These are phyloP conservation scores for Ornithorhynchus anatinus DNA, from an alignment of 2,113 vertebrate species.

Conservation along the genomic window DNA sequence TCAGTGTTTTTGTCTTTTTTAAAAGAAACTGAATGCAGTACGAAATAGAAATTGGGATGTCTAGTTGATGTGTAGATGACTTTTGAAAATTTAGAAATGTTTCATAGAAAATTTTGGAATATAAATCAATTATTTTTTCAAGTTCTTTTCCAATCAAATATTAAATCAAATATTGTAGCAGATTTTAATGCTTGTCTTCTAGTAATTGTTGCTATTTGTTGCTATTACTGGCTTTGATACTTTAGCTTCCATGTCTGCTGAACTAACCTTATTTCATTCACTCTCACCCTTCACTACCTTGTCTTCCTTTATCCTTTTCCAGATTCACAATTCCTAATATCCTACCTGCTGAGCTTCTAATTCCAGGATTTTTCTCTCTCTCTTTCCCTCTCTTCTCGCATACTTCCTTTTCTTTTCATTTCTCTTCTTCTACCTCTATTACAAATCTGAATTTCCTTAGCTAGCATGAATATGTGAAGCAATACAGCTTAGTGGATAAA, in stretches of 20 bases:
- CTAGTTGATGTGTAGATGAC: conserved; percentile 33
- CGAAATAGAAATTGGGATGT: conserved; percentile 11
- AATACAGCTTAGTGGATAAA: neutral
- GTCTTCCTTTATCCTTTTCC: neutral
- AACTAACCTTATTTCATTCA: neutral
- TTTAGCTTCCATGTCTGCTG: neutral
- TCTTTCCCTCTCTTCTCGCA: neutral
- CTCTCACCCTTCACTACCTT: neutral
- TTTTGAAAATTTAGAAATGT: neutral
- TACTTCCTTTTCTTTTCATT: conserved; percentile 7
- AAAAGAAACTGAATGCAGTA: conserved; percentile 19
- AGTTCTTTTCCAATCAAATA: neutral
- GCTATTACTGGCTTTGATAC: neutral
- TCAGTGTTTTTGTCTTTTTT: conserved; percentile 55
- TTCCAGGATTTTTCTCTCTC: neutral
- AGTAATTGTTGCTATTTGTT: neutral
- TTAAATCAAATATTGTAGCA: neutral
- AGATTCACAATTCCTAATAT: neutral
- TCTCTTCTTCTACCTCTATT: neutral
- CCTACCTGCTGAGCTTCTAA: neutral
- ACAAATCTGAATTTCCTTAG: too few relatives aligned
- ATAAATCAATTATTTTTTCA: neutral
- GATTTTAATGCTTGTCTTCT: neutral
- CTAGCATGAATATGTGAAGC: too few relatives aligned
- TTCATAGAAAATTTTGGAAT: neutral